Percentiles rank a stretch among this genome's conserved stretches.
phyloP scores from a whole-genome alignment of 2,888 invertebrate species.

The Acleris literana region DNA sequence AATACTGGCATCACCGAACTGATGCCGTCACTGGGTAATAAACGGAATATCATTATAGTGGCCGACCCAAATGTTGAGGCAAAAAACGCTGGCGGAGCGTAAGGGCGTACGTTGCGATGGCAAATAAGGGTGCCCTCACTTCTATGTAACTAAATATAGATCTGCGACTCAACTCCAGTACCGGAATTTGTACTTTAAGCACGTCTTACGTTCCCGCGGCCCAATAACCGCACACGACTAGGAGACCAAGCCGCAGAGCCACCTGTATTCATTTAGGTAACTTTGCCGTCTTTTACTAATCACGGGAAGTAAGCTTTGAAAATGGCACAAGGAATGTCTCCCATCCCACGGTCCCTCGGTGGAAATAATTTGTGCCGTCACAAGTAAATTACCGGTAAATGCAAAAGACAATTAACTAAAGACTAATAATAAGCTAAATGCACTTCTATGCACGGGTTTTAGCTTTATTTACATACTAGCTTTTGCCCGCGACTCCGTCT shows the following conservation, averaged over 20 bases:
- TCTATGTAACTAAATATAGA: constrained; percentile 70
- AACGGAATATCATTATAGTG: constrained; percentile 65
- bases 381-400: not conserved
- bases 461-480: too few species aligned
- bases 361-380: constrained; percentile 8
- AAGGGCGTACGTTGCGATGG: constrained; percentile 51
- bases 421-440: too few species aligned
- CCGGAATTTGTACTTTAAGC: constrained; percentile 67
- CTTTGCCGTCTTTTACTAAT: constrained; percentile 8
- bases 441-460: too few species aligned
- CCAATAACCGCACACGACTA: constrained; percentile 37
- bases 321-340: constrained; percentile 18
- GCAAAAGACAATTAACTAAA: not conserved
- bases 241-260: constrained; percentile 2
- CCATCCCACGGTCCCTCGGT: constrained; percentile 17
- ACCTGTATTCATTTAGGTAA: constrained; percentile 29
- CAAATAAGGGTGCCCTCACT: constrained; percentile 56
- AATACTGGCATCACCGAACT: constrained; percentile 50
- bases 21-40: constrained; percentile 56
- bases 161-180: constrained; percentile 51
- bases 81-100: constrained; percentile 36
- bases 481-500: too few species aligned
- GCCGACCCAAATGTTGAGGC: constrained; percentile 51
- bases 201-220: constrained; percentile 52
- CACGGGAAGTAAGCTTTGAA: constrained; percentile 3